Base-by-base conservation (phyloP, 2,113 vertebrate species). In the Brienomyrus longianalis region DNA sequence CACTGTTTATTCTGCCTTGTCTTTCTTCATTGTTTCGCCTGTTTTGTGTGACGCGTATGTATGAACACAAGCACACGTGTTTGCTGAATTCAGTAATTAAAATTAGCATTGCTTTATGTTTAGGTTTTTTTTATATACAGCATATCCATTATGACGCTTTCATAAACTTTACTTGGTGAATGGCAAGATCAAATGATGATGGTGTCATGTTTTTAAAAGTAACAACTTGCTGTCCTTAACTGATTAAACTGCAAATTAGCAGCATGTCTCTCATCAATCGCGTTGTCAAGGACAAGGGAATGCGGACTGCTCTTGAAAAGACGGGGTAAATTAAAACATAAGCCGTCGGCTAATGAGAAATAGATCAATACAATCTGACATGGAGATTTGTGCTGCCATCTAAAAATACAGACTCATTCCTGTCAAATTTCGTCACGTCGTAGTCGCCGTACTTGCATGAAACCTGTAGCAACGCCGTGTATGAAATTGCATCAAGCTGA, bases 11-110 rank as follows among this genome's bases (percentile, higher is more conserved):
- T 47, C 43, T 80, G 21, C 70, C 48, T 66, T 10, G 23, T 89
- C 86, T 23, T 50, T 10, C 74, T 31, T 70, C 66, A 31, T 21
- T 31, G 3, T 88, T 47, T 87, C 35, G 77, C 59, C 21, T 90
- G 66, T 56, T 86, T 31, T 31, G 27, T 87, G 80, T 70, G 54
- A 39, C 47, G 54, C 83, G 59, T 85, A 59, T 89, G 88, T 83
- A 66, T 39, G 35, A 48, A 74, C 45, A 96, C 95, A 94, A 91
- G 92, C 95, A 95, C 8, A 7, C 4, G 83, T 54, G 27, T 43
- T 17, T 5, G 27, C 77, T 39, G 77, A 19, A 15, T 39, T 50
- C 84, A 19, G 10, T 86, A 52, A 86, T 50, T 86, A 52, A 86
- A 86, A 51, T n/a, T 17, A 27, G n/a, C 6, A 31, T 51, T 31